phyloP scores from a whole-genome alignment of 2,888 invertebrate species.

The Dynastes tityus region DNA sequence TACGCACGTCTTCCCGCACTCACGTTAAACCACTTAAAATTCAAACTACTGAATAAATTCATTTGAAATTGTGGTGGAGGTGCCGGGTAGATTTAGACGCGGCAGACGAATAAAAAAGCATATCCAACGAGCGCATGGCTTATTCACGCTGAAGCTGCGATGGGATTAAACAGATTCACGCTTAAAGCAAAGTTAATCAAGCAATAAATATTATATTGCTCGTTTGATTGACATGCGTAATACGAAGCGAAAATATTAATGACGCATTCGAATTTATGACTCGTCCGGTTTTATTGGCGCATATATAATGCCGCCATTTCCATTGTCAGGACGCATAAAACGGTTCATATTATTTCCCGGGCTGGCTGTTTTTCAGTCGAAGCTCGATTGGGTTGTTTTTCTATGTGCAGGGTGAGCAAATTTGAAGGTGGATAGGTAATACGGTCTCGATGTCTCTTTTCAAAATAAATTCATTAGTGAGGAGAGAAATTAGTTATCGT shows the following conservation, averaged over 20 bases:
- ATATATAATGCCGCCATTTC: background rate
- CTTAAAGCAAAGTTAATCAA: constrained; percentile 33
- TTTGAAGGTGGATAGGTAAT: no score
- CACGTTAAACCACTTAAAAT: no score
- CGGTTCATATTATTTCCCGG: constrained; percentile 17
- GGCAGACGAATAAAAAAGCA: no score
- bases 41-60: no score
- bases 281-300: constrained; percentile 39
- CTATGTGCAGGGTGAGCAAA: background rate
- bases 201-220: constrained; percentile 44
- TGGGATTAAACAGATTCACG: background rate
- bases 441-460: no score
- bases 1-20: no score
- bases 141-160: background rate
- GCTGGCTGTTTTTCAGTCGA: background rate
- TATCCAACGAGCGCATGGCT: no score
- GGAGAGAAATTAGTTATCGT: no score
- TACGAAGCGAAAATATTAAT: constrained; percentile 44
- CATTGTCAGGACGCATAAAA: constrained; percentile 35
- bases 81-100: no score
- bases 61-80: no score
- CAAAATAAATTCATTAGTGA: no score
- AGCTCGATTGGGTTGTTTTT: background rate
- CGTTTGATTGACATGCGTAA: constrained; percentile 43
- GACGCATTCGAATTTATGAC: constrained; percentile 29